Evolutionary conservation across 2,797 vertebrate species (phyloP).

Genomic region (Tokudaia tokunoshimensis): DNA sequence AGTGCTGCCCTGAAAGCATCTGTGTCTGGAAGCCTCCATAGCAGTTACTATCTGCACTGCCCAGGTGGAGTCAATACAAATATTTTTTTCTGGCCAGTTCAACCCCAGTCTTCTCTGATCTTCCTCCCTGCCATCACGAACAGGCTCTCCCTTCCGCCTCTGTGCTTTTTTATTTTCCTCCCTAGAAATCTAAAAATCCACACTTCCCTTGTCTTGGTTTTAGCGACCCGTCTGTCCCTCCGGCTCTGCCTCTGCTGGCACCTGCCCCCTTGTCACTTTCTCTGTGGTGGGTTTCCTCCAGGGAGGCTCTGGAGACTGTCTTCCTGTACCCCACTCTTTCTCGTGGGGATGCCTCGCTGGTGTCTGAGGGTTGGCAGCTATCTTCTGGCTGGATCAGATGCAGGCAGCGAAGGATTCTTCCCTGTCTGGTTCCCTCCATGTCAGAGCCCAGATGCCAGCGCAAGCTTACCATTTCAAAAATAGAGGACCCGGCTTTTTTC

Average conservation of each 20-base stretch:
- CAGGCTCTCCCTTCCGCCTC: slow-evolving; percentile 41
- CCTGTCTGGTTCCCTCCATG: neutral
- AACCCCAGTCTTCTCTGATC: neutral
- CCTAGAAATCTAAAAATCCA: slow-evolving; percentile 26
- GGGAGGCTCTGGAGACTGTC: neutral
- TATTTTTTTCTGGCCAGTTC: slow-evolving; percentile 45
- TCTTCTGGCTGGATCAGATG: slow-evolving; percentile 15
- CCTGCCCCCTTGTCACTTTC: slow-evolving; percentile 10
- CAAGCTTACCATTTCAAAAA: slow-evolving; percentile 24
- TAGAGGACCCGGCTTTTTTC: neutral
- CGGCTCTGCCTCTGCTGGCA: neutral
- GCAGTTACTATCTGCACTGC: neutral
- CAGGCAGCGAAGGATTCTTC: neutral
- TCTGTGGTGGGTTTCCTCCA: neutral
- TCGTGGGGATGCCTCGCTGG: neutral
- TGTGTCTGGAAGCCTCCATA: neutral
- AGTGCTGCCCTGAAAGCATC: neutral
- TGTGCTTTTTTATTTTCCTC: neutral
- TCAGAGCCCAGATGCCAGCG: neutral
- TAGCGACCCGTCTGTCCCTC: slow-evolving; percentile 40
- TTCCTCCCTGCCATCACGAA: slow-evolving; percentile 7
- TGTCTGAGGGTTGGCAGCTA: neutral
- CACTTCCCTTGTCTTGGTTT: slow-evolving; percentile 48
- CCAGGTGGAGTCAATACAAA: slow-evolving; percentile 33
- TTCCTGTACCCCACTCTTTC: neutral